These are phyloP conservation scores for Sinocyclocheilus anshuiensis DNA, from an alignment of 2,113 vertebrate species.

Conservation along the genomic window DNA sequence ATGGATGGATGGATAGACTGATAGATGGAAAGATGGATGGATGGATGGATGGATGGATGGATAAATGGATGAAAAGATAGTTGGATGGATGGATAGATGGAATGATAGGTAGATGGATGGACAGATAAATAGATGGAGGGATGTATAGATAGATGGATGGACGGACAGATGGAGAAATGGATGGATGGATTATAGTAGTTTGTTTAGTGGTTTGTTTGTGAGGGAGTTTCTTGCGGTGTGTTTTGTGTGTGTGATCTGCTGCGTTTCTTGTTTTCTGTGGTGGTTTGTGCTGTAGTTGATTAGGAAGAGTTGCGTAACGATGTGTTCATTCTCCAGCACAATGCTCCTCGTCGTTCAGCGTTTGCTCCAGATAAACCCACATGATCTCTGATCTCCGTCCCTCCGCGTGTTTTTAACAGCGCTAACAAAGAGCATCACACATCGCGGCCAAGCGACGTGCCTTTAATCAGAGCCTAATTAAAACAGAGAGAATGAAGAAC, in stretches of 20 bases:
- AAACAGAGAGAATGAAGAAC: constrained; percentile 78
- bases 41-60: no score
- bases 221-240: background rate
- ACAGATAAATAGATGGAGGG: no score
- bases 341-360: constrained; percentile 40
- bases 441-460: constrained; percentile 59
- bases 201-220: background rate
- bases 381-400: constrained; percentile 51
- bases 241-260: background rate
- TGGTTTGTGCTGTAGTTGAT: background rate
- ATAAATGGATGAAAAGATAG: no score
- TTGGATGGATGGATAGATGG: no score
- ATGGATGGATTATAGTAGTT: background rate
- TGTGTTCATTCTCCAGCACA: constrained; percentile 33
- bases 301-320: constrained; percentile 21
- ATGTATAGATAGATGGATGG: no score
- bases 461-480: constrained; percentile 79
- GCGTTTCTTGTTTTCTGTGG: background rate
- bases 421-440: constrained; percentile 59
- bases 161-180: no score
- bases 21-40: no score
- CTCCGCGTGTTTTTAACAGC: constrained; percentile 57
- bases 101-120: no score
- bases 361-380: constrained; percentile 48
- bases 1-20: no score